Conservation (phyloP, 1,140 invertebrate genomes). For the Manduca sexta region DNA sequence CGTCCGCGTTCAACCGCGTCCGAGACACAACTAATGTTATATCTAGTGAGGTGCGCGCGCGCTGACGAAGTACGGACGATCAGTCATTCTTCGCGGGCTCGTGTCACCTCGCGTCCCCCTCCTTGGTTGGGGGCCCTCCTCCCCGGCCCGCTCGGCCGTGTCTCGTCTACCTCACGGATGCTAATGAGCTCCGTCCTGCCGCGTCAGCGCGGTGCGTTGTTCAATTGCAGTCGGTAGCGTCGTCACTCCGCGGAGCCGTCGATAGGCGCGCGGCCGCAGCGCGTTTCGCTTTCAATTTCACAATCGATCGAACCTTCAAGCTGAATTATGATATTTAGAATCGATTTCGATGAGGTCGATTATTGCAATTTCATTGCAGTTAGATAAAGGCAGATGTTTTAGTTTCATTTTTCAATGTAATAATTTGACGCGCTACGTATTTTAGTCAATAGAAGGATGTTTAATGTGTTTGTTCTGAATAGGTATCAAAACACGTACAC, state of each 20-base stretch:
- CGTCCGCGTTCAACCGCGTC: constrained; percentile 60
- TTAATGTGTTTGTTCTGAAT: too few relatives aligned
- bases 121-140: background rate
- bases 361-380: too few relatives aligned
- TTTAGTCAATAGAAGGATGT: too few relatives aligned
- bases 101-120: constrained; percentile 48
- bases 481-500: background rate
- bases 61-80: constrained; percentile 57
- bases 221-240: constrained; percentile 22
- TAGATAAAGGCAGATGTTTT: too few relatives aligned
- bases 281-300: constrained; percentile 1
- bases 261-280: background rate
- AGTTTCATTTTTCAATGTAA: too few relatives aligned
- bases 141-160: constrained; percentile 10
- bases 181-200: constrained; percentile 54
- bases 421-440: too few relatives aligned
- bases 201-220: constrained; percentile 38
- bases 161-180: constrained; percentile 15
- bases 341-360: too few relatives aligned
- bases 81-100: constrained; percentile 54
- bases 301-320: background rate
- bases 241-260: background rate
- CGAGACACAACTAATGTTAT: constrained; percentile 46
- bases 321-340: background rate
- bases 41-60: constrained; percentile 55